A percentile compares a stretch with the other conserved stretches of the same genome.
phyloP scores from a whole-genome alignment of 2,888 invertebrate species.

The Allygus modestus region DNA sequence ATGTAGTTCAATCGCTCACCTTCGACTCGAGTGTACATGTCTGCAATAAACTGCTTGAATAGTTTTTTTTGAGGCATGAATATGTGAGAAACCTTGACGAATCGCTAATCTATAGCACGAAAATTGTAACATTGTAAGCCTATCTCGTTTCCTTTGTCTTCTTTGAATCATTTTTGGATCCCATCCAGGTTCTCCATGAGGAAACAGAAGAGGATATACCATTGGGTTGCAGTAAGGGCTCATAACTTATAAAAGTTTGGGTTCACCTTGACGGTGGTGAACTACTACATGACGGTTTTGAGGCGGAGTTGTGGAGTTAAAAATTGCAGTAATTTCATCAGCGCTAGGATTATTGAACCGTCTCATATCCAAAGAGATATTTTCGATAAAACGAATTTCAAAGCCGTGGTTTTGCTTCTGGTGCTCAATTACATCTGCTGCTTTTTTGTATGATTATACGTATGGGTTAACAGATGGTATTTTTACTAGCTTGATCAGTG shows the following conservation, averaged over 20 bases:
- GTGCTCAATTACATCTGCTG: neutral
- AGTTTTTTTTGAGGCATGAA: conserved; percentile 38
- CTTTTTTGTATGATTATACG: conserved; percentile 28
- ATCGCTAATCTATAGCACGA: conserved; percentile 26
- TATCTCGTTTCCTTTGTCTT: neutral
- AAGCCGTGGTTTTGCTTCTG: neutral
- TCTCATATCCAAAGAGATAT: conserved; percentile 25
- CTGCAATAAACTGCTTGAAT: conserved; percentile 30
- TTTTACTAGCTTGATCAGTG: neutral
- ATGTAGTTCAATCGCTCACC: neutral
- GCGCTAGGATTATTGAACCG: conserved; percentile 22
- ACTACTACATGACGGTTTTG: conserved; percentile 19
- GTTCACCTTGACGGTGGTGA: conserved; percentile 14
- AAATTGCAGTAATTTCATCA: conserved; percentile 17
- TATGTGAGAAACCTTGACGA: conserved; percentile 9
- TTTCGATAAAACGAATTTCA: conserved; percentile 36
- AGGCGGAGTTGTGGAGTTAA: conserved; percentile 10
- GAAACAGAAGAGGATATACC: conserved; percentile 28
- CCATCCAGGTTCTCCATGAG: conserved; percentile 39
- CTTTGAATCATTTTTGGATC: conserved; percentile 38
- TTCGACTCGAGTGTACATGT: conserved; percentile 33
- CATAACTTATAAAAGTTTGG: neutral
- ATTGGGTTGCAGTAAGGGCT: conserved; percentile 34
- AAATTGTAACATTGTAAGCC: conserved; percentile 29
- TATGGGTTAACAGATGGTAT: neutral